These are phyloP conservation scores for Spea hammondii DNA, from an alignment of 2,797 vertebrate species.

Conservation along the genomic window DNA sequence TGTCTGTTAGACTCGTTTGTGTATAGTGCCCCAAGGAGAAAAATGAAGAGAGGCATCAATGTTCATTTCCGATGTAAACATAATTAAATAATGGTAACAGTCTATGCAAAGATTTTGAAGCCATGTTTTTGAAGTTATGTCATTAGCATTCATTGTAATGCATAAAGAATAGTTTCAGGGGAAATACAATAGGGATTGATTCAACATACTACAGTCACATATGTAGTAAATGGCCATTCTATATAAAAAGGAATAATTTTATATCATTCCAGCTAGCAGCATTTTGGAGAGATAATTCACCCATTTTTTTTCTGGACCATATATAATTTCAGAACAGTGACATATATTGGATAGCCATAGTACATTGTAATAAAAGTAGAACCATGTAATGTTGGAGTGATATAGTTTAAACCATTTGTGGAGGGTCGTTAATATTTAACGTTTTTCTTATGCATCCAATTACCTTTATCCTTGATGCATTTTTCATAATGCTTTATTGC, in stretches of 20 bases:
- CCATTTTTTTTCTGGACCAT: too few relatives aligned
- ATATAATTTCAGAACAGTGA: too few relatives aligned
- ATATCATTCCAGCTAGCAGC: background rate
- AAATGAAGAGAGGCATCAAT: slow-evolving; percentile 58
- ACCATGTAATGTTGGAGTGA: background rate
- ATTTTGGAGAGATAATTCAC: too few relatives aligned
- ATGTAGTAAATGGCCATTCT: background rate
- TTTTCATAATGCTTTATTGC: too few relatives aligned
- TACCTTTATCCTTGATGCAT: too few relatives aligned
- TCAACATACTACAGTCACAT: background rate
- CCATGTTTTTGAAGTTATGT: slow-evolving; percentile 55
- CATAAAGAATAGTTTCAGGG: slow-evolving; percentile 7
- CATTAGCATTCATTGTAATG: slow-evolving; percentile 32
- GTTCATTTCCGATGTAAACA: slow-evolving; percentile 61
- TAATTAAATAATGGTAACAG: slow-evolving; percentile 64
- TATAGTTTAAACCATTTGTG: too few relatives aligned
- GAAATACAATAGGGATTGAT: background rate
- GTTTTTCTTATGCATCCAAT: too few relatives aligned
- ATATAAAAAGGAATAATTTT: background rate
- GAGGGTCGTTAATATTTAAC: too few relatives aligned
- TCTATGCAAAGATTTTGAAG: slow-evolving; percentile 56
- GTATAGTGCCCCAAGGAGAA: slow-evolving; percentile 64
- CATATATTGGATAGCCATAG: background rate
- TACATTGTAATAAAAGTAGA: background rate
- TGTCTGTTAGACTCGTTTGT: slow-evolving; percentile 65